Evolutionary conservation across 2,888 invertebrate species (phyloP).

Genomic region (Diarsia rubi): DNA sequence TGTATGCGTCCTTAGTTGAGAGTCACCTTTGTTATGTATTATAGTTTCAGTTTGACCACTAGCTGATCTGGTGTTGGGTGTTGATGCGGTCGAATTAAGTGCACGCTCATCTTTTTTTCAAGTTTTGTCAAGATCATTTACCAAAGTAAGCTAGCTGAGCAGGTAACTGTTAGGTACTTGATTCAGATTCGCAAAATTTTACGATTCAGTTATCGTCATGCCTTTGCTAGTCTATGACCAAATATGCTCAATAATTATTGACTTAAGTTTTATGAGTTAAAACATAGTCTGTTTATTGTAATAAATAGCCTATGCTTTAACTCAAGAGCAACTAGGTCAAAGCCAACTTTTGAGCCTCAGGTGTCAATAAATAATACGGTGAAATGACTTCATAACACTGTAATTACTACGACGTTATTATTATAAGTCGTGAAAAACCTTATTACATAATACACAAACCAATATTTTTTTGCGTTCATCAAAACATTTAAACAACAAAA

Average conservation of each 20-base stretch:
- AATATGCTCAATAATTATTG: neutral
- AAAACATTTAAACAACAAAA: neutral
- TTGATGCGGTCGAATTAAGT: neutral
- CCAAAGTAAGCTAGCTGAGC: neutral
- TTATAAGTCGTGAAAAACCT: slow-evolving; percentile 1
- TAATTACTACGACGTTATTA: neutral
- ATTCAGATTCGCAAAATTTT: neutral
- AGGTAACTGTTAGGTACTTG: neutral
- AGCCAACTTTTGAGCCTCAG: slow-evolving; percentile 9
- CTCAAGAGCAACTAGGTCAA: neutral
- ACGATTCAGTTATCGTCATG: neutral
- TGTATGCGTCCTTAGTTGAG: slow-evolving; percentile 17
- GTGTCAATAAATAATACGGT: slow-evolving; percentile 21
- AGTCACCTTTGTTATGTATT: slow-evolving; percentile 48
- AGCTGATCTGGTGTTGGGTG: slow-evolving; percentile 16
- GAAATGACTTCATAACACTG: neutral
- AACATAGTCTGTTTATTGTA: no score
- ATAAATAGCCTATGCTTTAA: neutral
- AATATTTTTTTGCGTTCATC: neutral
- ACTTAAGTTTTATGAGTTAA: no score
- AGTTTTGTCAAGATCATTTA: neutral
- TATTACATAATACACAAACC: neutral
- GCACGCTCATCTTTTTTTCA: neutral
- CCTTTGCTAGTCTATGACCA: neutral
- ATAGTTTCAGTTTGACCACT: slow-evolving; percentile 35